Evolutionary conservation across 1,140 invertebrate genomes (phyloP), one percentile per base, ranked within the genome.

Genomic region (Meloidogyne floridensis): DNA sequence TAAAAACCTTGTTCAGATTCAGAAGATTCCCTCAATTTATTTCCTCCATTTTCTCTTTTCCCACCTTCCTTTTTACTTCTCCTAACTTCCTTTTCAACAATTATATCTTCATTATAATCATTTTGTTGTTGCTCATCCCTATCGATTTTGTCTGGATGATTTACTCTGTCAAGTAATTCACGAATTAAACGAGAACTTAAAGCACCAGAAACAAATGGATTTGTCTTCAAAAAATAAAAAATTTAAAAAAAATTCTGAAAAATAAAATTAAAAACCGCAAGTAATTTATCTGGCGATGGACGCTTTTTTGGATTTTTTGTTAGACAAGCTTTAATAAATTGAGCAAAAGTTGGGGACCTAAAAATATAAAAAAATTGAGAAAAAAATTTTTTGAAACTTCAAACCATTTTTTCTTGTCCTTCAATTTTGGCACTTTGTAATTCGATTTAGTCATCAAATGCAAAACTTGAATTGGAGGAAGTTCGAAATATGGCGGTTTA

Each of bases 221-320:
- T 96, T 20, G 56, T 82, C 94, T 96, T 92, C 3, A 92, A 91
- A 83, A 87, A 83, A 86, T 71, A 7, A 18, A 54, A 43, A 9
- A 32, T 47, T 32, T 32, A 32, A 32, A 20, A 54, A 84, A 42
- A 74, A 81, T 43, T 20, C 20, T 32, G 1, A 32, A 32, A 32
- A 32, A 32, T 32, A 1, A 32, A 32, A 32, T 32, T 1, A 32
- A 32, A 84, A 87, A 92, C 91, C 82, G 90, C 89, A 75, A 92
- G 84, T 51, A 92, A 92, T 90, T 96, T 96, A 85, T 98, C 96
- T 81, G 98, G 96, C 15, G 95, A 95, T 77, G 98, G 98, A 89
- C 98, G 92, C 91, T 98, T 99, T 92, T 98, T 99, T 11, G 97
- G 97, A 93, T 99, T 99, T 93, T 99, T 99, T 2, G 96, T 99